phyloP scores from a whole-genome alignment of 92 coral and sea anemone genomes.

The Umimayanthus chanpuru region DNA sequence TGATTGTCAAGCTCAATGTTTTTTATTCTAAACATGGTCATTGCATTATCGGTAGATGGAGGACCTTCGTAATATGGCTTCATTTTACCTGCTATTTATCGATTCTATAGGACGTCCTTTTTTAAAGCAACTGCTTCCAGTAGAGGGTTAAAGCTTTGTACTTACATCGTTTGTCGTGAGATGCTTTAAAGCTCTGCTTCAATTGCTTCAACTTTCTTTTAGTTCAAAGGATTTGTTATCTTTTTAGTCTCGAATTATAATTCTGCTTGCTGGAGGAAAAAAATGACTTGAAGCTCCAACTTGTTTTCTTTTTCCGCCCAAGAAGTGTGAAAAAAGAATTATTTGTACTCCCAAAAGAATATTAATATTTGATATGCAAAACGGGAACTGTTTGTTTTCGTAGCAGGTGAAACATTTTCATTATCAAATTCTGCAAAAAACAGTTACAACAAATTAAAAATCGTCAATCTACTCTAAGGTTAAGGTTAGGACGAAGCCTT shows the following conservation, averaged over 20 bases:
- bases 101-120: too few relatives aligned
- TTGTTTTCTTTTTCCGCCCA: background rate
- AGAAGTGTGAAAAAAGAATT: background rate
- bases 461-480: background rate
- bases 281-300: background rate
- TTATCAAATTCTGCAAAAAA: too few relatives aligned
- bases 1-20: background rate
- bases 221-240: too few relatives aligned
- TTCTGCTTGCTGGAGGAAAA: background rate
- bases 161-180: background rate
- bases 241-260: background rate
- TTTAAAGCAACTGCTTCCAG: too few relatives aligned
- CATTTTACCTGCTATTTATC: background rate
- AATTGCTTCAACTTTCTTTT: background rate
- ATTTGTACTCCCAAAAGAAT: background rate
- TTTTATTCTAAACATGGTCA: too few relatives aligned
- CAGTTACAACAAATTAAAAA: too few relatives aligned
- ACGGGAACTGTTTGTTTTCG: background rate
- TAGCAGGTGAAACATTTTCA: slow-evolving; percentile 1
- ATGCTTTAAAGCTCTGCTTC: background rate
- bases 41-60: background rate
- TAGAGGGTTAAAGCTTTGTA: background rate
- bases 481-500: too few relatives aligned
- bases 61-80: background rate
- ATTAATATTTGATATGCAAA: slow-evolving; percentile 5